A percentile compares a stretch with the other conserved stretches of the same genome.
Conservation (phyloP, 2,888 invertebrate species). For the Drosophila maculinotata region DNA sequence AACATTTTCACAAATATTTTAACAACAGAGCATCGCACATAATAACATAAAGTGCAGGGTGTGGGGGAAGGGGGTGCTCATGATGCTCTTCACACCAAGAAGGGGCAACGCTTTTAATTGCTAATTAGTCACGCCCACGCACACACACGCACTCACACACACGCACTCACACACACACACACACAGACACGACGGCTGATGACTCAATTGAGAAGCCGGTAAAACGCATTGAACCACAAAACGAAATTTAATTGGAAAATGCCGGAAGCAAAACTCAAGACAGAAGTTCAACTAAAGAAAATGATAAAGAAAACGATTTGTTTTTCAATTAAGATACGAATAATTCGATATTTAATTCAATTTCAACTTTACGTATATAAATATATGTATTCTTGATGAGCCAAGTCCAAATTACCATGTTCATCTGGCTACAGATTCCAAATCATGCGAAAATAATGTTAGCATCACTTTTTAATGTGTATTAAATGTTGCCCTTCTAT, state of each 20-base stretch:
- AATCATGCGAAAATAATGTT: too few species aligned
- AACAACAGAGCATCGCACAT: conserved; percentile 20
- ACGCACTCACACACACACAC: neutral
- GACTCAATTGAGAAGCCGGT: conserved; percentile 61
- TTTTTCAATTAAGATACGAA: neutral
- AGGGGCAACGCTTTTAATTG: conserved; percentile 60
- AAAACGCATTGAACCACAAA: conserved; percentile 51
- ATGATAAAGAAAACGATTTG: neutral
- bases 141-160: conserved; percentile 3
- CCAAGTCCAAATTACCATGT: too few species aligned
- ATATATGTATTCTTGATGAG: neutral
- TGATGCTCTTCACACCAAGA: conserved; percentile 60
- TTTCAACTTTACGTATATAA: neutral
- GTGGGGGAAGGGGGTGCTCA: neutral
- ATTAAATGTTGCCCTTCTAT: too few species aligned
- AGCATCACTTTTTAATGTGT: too few species aligned
- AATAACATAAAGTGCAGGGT: neutral
- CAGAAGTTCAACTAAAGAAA: conserved; percentile 5
- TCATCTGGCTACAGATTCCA: too few species aligned
- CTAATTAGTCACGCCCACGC: conserved; percentile 73
- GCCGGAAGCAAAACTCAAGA: conserved; percentile 30
- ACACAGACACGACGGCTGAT: conserved; percentile 25
- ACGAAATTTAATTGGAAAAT: conserved; percentile 51
- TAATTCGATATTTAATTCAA: neutral
- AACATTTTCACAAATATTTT: conserved; percentile 55